phyloP scores from a whole-genome alignment of 2,113 vertebrate species.

The Melanostigma gelatinosum region DNA sequence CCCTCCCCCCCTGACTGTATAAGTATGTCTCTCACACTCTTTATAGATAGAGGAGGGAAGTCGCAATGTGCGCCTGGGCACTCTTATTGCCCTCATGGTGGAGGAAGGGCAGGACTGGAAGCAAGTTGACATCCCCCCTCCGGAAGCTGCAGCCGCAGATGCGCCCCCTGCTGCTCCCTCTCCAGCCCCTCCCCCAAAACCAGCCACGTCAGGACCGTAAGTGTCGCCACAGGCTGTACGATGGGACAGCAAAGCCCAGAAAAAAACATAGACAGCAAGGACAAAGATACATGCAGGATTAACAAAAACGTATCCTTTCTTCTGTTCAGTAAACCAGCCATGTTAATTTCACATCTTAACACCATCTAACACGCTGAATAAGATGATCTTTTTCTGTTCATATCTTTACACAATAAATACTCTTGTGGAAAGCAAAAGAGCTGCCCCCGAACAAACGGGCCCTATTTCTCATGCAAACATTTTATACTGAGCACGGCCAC shows the following conservation, averaged over 20 bases:
- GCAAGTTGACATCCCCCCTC: constrained; percentile 88
- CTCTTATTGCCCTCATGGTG: constrained; percentile 92
- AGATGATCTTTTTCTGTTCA: not conserved
- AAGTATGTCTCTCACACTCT: not conserved
- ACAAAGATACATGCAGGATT: not conserved
- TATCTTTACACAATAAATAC: constrained; percentile 50
- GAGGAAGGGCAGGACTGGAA: constrained; percentile 97
- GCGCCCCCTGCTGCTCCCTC: constrained; percentile 56
- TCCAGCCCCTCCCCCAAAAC: constrained; percentile 47
- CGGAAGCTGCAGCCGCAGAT: constrained; percentile 43
- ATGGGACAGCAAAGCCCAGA: not conserved
- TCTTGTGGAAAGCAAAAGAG: constrained; percentile 6
- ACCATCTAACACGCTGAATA: not conserved
- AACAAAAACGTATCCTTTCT: not conserved
- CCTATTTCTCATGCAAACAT: constrained; percentile 64
- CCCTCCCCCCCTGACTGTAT: not conserved
- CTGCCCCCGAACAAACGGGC: constrained; percentile 23
- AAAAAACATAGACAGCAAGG: not conserved
- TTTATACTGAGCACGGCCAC: constrained; percentile 13
- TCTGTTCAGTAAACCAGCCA: not conserved
- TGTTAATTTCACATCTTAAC: not conserved
- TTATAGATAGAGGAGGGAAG: constrained; percentile 91
- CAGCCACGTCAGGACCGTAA: constrained; percentile 73
- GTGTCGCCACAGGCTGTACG: constrained; percentile 32
- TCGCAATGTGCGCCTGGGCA: constrained; percentile 88